Evolutionary conservation across 2,797 vertebrate genomes (phyloP), one percentile per base, ranked within the genome.

Genomic region (Danio aesculapii): DNA sequence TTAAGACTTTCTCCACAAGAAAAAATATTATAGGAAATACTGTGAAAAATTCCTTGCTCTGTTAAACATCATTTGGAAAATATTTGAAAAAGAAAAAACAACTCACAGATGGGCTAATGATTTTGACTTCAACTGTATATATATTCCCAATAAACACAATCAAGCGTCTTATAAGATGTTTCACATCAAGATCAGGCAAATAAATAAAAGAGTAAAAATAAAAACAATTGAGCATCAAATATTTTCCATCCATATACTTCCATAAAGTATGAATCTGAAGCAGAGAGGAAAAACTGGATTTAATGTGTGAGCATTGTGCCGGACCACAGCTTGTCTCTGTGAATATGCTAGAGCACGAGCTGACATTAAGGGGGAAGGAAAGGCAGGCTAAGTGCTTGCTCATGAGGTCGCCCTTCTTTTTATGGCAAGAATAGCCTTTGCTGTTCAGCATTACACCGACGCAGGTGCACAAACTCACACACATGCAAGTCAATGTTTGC

Each of bases 351-450:
- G 14, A 64, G 9, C 52, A 61, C 8, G 12, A 72, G 59, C 61
- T 58, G 52, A 81, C 61, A 57, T 74, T 66, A 66, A 58, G 14
- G 44, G 57, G 61, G 69, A 66, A 49, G 50, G 43, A 64, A 52
- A 72, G 77, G 39, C 39, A 79, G 61, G 61, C 21, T 74, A 73
- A 81, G 78, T 81, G 78, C 78, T 81, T 81, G 78, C 61, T 81
- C 78, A 80, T 80, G 78, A 73, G 78, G 69, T 73, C 70, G 10
- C 14, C 50, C 55, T 69, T 66, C 10, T 71, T 64, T 80, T 74
- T 47, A 53, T 53, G 49, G 61, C 47, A 81, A 81, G 69, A 81
- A 81, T 66, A 81, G 70, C 78, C 70, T 66, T 81, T 66, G 78
- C 78, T 57, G 50, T 66, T 81, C 69, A 71, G 75, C 81, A 72